These are phyloP conservation scores for human DNA, from an alignment of 2,113 vertebrate species.

Conservation along the genomic window GRCh38 chr7:57385001-57385500, in stretches of 20 bases:
- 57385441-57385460: not conserved
- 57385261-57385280: not conserved
- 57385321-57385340: not conserved
- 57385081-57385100: not conserved
- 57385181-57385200: not conserved
- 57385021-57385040: not conserved
- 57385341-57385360: not conserved
- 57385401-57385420: not conserved
- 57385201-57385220: not conserved
- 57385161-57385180: not conserved
- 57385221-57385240: not conserved
- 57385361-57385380: not conserved
- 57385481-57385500: not conserved
- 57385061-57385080: not conserved
- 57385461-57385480: fast-evolving
- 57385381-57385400: not conserved
- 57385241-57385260: fast-evolving
- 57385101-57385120: not conserved
- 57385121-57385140: not conserved
- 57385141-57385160: not conserved
- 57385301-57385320: fast-evolving
- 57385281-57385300: not conserved
- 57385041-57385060: fast-evolving
- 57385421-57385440: not conserved
- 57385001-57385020: fast-evolving